Conservation (phyloP, 2,888 invertebrate species). For the Thymelicus acteon region DNA sequence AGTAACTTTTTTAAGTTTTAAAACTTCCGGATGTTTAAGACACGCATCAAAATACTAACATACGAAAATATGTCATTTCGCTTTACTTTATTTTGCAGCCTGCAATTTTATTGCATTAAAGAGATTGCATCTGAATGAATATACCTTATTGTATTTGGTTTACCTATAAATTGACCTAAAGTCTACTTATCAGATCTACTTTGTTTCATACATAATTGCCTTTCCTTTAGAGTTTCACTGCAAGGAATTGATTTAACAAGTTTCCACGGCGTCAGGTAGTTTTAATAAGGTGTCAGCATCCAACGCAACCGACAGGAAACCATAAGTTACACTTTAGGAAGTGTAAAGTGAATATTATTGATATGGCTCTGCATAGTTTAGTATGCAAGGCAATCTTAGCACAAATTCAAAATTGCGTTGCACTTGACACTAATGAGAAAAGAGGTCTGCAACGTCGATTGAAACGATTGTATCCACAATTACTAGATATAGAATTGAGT, state of each 20-base stretch:
- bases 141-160: no score
- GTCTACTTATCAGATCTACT: background rate
- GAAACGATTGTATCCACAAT: conserved; percentile 5
- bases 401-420: background rate
- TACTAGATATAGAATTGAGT: conserved; percentile 2
- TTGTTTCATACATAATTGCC: background rate
- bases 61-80: no score
- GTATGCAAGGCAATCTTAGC: background rate
- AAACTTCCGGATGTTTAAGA: no score
- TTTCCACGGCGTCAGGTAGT: conserved; percentile 5
- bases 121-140: no score
- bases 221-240: conserved; percentile 15
- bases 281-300: conserved; percentile 17
- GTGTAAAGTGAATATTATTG: no score
- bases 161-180: no score
- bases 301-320: background rate
- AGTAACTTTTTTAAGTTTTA: no score
- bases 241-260: conserved; percentile 5
- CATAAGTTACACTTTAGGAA: no score
- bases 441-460: conserved; percentile 1
- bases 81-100: no score
- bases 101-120: no score
- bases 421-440: conserved; percentile 13
- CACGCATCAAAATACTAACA: no score
- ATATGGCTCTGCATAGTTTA: no score